Percentiles rank a stretch among this genome's conserved stretches.
Conservation (phyloP, 2,888 invertebrate genomes). For the Ormia ochracea region DNA sequence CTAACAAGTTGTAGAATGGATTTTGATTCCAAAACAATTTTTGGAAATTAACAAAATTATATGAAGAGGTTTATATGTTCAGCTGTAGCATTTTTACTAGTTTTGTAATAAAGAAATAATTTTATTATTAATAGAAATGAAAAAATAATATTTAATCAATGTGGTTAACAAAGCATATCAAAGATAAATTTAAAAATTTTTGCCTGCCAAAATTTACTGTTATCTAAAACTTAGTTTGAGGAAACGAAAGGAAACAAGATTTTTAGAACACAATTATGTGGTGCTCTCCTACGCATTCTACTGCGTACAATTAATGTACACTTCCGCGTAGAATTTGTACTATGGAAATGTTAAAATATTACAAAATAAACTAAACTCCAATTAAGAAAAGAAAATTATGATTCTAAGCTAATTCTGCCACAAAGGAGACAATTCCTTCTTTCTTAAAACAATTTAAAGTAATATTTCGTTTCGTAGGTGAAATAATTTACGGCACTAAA, state of each 20-base stretch:
- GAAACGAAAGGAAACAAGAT: not conserved
- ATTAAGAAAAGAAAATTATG: not conserved
- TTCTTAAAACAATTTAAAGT: too few relatives aligned
- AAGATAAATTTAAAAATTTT: too few relatives aligned
- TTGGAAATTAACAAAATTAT: constrained; percentile 16
- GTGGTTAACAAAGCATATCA: constrained; percentile 13
- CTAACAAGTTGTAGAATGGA: constrained; percentile 39
- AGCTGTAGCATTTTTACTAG: constrained; percentile 70
- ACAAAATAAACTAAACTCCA: not conserved
- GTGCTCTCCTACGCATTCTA: too few relatives aligned
- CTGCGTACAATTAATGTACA: too few relatives aligned
- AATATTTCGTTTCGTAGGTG: too few relatives aligned
- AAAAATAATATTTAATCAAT: constrained; percentile 43
- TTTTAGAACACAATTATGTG: too few relatives aligned
- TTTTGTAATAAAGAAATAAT: constrained; percentile 71
- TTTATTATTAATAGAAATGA: constrained; percentile 70
- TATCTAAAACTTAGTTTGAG: constrained; percentile 7
- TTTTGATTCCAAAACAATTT: constrained; percentile 17
- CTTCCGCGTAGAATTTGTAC: too few relatives aligned
- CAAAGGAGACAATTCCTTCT: not conserved
- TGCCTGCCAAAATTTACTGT: not conserved
- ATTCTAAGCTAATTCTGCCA: not conserved
- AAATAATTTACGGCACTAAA: too few relatives aligned
- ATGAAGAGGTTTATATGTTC: constrained; percentile 64
- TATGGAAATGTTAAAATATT: too few relatives aligned